phyloP scores from a whole-genome alignment of 1,140 invertebrate species.

The Hyles euphorbiae region DNA sequence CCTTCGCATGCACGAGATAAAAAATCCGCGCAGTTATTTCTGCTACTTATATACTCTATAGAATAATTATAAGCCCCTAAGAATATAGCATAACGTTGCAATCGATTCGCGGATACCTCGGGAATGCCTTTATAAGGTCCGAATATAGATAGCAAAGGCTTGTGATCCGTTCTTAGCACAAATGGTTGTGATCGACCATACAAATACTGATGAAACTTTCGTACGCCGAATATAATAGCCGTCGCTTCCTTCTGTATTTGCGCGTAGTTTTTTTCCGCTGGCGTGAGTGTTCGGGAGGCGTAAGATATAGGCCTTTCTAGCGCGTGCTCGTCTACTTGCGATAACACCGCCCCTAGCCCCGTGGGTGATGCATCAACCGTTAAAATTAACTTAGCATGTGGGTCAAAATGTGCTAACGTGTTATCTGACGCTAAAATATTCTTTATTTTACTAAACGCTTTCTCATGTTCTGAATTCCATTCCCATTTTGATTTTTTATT shows the following conservation, averaged over 20 bases:
- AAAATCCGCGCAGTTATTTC: conserved; percentile 17
- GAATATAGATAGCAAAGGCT: conserved; percentile 20
- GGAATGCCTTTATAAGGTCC: conserved; percentile 17
- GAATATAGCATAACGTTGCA: conserved; percentile 25
- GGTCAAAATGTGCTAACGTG: no score
- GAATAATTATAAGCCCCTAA: conserved; percentile 21
- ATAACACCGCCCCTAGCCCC: no score
- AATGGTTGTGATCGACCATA: conserved; percentile 30
- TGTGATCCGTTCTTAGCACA: conserved; percentile 28
- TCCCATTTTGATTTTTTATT: no score
- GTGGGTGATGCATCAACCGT: no score
- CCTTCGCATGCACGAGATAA: conserved; percentile 10
- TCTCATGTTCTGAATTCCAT: no score
- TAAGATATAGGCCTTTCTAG: no score
- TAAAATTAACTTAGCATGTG: no score
- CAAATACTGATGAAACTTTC: conserved; percentile 37
- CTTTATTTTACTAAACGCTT: no score
- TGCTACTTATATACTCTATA: conserved; percentile 17
- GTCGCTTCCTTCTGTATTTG: background rate
- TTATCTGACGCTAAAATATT: no score
- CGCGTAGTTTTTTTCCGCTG: no score
- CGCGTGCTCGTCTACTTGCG: no score
- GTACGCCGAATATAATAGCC: background rate
- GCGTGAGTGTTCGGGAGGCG: no score
- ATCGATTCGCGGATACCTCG: conserved; percentile 17